These are phyloP conservation scores for Gryon sp. DNA, from an alignment of 1,140 invertebrate genomes.

Conservation along the genomic window DNA sequence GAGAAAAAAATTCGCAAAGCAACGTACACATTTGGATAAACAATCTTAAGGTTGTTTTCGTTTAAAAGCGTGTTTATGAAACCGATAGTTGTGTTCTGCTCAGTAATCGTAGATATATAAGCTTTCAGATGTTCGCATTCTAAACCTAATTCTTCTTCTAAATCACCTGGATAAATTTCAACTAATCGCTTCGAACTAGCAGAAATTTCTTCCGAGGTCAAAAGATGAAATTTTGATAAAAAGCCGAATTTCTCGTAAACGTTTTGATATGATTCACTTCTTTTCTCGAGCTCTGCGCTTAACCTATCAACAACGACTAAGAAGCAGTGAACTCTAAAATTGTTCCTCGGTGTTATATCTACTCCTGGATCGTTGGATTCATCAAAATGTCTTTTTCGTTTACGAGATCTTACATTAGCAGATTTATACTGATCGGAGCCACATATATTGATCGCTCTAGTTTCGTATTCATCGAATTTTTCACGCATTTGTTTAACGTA, in stretches of 20 bases:
- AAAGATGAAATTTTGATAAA: conserved; percentile 13
- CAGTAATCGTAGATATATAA: conserved; percentile 13
- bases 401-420: not conserved
- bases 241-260: conserved; percentile 17
- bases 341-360: conserved; percentile 7
- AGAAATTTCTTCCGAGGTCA: conserved; percentile 12
- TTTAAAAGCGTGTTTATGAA: conserved; percentile 7
- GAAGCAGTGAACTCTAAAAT: conserved; percentile 17
- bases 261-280: conserved; percentile 4
- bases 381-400: conserved; percentile 14
- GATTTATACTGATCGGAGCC: not conserved
- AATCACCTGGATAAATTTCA: conserved; percentile 13
- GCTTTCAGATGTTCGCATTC: conserved; percentile 30
- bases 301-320: conserved; percentile 15
- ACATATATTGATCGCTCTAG: conserved; percentile 1
- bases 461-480: conserved; percentile 31
- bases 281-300: conserved; percentile 8
- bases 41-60: not conserved
- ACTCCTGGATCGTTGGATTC: not conserved
- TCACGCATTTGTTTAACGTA: conserved; percentile 14
- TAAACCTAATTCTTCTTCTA: conserved; percentile 8
- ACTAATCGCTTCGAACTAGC: conserved; percentile 1
- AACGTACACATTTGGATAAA: conserved; percentile 38
- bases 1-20: conserved; percentile 36
- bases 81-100: conserved; percentile 2